Base-by-base conservation (phyloP, 2,888 invertebrate species). In the Tetrapedia diversipes region DNA sequence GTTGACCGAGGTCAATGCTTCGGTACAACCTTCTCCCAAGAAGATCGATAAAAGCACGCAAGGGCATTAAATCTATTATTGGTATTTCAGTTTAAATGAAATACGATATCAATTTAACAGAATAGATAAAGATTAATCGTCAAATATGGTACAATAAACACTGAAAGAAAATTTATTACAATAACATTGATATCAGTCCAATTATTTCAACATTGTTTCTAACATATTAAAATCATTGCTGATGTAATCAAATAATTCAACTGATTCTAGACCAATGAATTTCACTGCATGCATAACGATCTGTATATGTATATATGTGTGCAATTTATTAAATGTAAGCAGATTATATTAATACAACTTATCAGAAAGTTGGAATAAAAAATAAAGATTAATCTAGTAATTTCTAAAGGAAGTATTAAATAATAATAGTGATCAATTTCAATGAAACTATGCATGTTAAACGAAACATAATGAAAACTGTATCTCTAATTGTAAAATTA, bases 11-110 rank as follows among this genome's bases (percentile, higher is more conserved):
- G 61, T 61, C 34, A 43, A 2, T 34, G 27, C 24, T 24, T 41
- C 4, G 6, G 27, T 14, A n/a, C 3, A 11, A 6, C 16, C 0
- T n/a, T 7, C 27, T 27, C 19, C 4, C n/a, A n/a, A 22, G 7
- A 22, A 34, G n/a, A 57, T 66, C 57, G 19, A 66, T 66, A 66
- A 11, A 6, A 10, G n/a, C 2, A 1, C 10, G 19, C 11, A 39
- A 39, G 10, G 11, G 2, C 8, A 10, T 19, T 0, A 8, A 7
- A 14, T 19, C 3, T 19, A 32, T 0, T 2, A 4, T 4, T 0
- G 11, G 1, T 2, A 19, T 14, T 16, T 22, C 14, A 37, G 22
- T 39, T 64, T 19, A 29, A 19, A 16, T n/a, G 10, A 29, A 43
- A 64, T 19, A 14, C 7, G 2, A 7, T 32, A 45, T 37, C n/a